These are phyloP conservation scores for Cichladusa arquata DNA, from an alignment of 2,113 vertebrate genomes.

Conservation along the genomic window DNA sequence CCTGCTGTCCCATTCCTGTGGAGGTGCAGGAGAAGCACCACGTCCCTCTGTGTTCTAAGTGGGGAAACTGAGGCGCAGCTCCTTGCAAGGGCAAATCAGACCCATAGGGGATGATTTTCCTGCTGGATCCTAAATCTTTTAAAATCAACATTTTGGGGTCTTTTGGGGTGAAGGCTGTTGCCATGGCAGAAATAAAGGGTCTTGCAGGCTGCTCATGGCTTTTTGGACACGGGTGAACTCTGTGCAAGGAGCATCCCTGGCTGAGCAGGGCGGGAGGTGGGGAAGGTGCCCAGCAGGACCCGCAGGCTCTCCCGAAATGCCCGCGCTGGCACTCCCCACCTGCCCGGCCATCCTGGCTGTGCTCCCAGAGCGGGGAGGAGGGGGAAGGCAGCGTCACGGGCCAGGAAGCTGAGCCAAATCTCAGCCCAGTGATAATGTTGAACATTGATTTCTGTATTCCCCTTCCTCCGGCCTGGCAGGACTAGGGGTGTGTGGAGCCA, in stretches of 20 bases:
- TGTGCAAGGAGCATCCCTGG: neutral
- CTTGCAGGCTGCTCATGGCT: fast-evolving
- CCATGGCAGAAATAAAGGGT: fast-evolving
- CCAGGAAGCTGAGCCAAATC: neutral
- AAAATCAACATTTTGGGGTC: neutral
- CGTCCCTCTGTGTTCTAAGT: fast-evolving
- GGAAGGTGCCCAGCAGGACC: neutral
- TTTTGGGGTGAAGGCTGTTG: neutral
- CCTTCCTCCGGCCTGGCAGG: neutral
- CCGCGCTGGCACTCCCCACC: neutral
- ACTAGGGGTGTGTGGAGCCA: neutral
- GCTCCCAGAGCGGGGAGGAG: neutral
- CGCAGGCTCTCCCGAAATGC: fast-evolving
- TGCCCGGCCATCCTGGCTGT: neutral
- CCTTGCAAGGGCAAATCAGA: neutral
- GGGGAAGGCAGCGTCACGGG: neutral
- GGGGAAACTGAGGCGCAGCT: neutral
- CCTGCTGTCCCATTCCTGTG: neutral
- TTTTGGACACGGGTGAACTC: neutral
- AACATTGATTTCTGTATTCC: neutral
- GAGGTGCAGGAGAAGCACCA: fast-evolving
- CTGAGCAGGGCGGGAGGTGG: fast-evolving
- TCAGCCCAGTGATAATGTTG: neutral
- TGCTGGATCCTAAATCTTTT: neutral
- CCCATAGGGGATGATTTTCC: fast-evolving